Conservation (phyloP, 2,113 vertebrate genomes). For the Gopherus evgoodei region DNA sequence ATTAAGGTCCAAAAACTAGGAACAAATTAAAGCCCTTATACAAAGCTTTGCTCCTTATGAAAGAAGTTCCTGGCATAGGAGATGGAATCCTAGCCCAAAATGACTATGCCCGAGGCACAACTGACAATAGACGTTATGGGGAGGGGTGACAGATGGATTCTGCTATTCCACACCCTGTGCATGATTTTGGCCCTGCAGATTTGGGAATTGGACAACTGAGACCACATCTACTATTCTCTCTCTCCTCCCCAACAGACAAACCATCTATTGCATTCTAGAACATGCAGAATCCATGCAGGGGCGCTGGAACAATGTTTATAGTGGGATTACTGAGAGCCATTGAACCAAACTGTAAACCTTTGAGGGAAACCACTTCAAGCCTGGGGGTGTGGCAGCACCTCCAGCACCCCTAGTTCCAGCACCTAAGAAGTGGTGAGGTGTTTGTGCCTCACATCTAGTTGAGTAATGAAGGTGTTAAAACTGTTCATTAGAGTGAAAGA, state of each 20-base stretch:
- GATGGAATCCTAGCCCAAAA: background rate
- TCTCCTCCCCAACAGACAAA: background rate
- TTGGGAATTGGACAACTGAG: background rate
- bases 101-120: background rate
- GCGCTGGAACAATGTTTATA: too few relatives aligned
- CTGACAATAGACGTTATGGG: background rate
- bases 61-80: background rate
- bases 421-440: background rate
- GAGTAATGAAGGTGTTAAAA: background rate
- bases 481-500: background rate
- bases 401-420: too few relatives aligned
- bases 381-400: too few relatives aligned
- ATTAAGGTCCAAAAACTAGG: background rate
- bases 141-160: background rate
- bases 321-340: too few relatives aligned
- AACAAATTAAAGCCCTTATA: background rate
- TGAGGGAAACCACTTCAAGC: too few relatives aligned
- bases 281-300: background rate
- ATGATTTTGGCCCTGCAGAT: background rate
- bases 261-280: background rate
- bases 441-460: background rate
- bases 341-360: too few relatives aligned
- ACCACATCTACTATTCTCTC: background rate
- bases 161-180: background rate
- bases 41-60: background rate